Conservation (phyloP, 2,113 vertebrate genomes). For the pig (Sus scrofa) region T2T-Sscrofa CM000815.6:112040501-112041000, state of each 20-base stretch:
- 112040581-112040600: background rate
- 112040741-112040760: background rate
- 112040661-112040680: background rate
- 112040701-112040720: background rate
- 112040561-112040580: background rate
- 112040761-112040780: background rate
- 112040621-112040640: background rate
- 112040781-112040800: background rate
- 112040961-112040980: background rate
- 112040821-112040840: background rate
- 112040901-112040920: background rate
- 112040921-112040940: background rate
- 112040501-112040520: no score
- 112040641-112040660: background rate
- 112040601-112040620: background rate
- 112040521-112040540: background rate
- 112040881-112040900: background rate
- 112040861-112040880: background rate
- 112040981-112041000: rapidly evolving
- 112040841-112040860: background rate
- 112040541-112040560: background rate
- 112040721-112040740: background rate
- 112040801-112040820: background rate
- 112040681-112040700: background rate
- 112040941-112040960: background rate